A percentile compares a stretch with the other conserved stretches of the same genome.
Evolutionary conservation across 30 jellyfish, hydroid and myxozoan species (phyloP).

Genomic region (Catostylus mosaicus): DNA sequence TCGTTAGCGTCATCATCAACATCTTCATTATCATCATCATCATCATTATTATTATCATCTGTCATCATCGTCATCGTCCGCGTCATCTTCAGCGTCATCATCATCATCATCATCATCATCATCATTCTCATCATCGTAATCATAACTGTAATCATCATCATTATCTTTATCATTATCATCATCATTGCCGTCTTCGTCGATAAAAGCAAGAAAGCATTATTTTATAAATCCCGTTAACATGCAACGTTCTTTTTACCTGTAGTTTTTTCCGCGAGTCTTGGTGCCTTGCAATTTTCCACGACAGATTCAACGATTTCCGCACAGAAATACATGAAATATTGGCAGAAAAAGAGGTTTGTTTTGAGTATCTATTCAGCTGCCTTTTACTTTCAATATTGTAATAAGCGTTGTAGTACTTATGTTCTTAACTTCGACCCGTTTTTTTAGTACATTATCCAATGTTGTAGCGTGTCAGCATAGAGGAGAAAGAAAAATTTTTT

Average conservation of each 20-base stretch:
- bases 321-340: slow-evolving; percentile 85
- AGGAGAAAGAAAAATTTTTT: background rate
- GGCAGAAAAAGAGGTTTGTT: slow-evolving; percentile 67
- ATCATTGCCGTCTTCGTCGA: too few relatives aligned
- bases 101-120: too few relatives aligned
- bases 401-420: background rate
- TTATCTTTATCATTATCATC: too few relatives aligned
- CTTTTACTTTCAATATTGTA: background rate
- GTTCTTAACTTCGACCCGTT: background rate
- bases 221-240: too few relatives aligned
- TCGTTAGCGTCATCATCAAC: too few relatives aligned
- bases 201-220: too few relatives aligned
- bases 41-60: too few relatives aligned
- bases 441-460: background rate
- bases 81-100: too few relatives aligned
- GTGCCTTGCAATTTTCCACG: slow-evolving; percentile 96
- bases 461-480: background rate
- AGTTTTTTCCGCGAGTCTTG: slow-evolving; percentile 90
- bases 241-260: background rate
- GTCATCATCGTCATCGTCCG: too few relatives aligned
- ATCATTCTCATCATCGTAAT: too few relatives aligned
- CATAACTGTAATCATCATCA: too few relatives aligned
- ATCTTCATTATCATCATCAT: too few relatives aligned
- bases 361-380: background rate
- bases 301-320: slow-evolving; percentile 89